These are phyloP conservation scores for Agelas oroides DNA, from an alignment of 37 sponge, comb jelly and placozoan species.

Conservation along the genomic window DNA sequence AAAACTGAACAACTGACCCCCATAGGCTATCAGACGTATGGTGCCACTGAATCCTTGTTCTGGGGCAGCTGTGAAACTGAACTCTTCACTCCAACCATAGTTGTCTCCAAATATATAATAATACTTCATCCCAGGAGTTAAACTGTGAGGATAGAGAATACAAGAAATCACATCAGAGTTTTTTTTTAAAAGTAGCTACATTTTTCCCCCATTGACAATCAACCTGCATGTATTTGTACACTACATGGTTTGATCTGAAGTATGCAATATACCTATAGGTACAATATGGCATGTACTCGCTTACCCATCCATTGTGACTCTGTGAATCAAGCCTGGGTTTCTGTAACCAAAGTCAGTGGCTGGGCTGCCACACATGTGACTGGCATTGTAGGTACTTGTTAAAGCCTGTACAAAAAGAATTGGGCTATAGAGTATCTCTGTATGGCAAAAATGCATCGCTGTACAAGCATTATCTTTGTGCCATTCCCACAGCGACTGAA, in stretches of 20 bases:
- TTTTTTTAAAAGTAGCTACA: too few species aligned
- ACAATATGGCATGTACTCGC: neutral
- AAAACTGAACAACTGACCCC: constrained; percentile 26
- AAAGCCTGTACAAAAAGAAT: constrained; percentile 21
- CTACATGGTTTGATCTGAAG: too few species aligned
- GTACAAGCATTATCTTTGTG: too few species aligned
- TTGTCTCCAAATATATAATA: constrained; percentile 74
- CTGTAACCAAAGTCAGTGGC: constrained; percentile 77
- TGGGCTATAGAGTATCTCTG: neutral
- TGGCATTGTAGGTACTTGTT: constrained; percentile 67
- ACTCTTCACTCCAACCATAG: constrained; percentile 68
- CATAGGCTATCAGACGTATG: constrained; percentile 61
- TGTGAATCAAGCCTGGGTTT: constrained; percentile 68
- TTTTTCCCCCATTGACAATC: too few species aligned
- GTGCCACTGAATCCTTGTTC: constrained; percentile 24
- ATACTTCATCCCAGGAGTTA: constrained; percentile 57
- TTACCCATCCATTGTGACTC: constrained; percentile 50
- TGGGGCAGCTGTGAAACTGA: constrained; percentile 49
- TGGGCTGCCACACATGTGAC: constrained; percentile 82
- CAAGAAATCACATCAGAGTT: too few species aligned
- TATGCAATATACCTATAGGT: too few species aligned
- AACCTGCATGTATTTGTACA: too few species aligned
- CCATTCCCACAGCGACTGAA: too few species aligned
- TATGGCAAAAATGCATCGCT: neutral
- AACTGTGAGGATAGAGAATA: too few species aligned